These are phyloP conservation scores for Sarcophaga rosellei DNA, from an alignment of 2,888 invertebrate species.

Conservation along the genomic window DNA sequence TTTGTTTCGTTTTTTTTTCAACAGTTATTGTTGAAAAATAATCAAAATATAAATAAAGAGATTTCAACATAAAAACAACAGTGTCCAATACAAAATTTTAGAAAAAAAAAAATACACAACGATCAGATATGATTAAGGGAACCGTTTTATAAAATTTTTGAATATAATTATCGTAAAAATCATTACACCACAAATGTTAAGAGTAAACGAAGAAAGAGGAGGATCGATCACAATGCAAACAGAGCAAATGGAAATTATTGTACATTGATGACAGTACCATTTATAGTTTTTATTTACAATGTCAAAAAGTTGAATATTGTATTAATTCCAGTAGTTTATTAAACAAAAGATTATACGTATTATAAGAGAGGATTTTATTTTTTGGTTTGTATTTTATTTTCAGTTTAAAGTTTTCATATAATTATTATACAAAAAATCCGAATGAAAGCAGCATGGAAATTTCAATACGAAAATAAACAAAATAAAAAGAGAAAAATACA, in stretches of 20 bases:
- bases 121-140: not conserved
- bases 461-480: slow-evolving; percentile 73
- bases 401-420: slow-evolving; percentile 67
- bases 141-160: not conserved
- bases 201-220: not conserved
- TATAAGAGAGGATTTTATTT: slow-evolving; percentile 66
- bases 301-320: slow-evolving; percentile 28
- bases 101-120: not conserved
- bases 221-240: slow-evolving; percentile 14
- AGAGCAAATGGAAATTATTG: slow-evolving; percentile 18
- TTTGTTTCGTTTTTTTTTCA: too few species aligned
- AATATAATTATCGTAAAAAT: slow-evolving; percentile 3
- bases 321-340: slow-evolving; percentile 34
- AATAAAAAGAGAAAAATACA: slow-evolving; percentile 76
- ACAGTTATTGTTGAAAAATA: not conserved
- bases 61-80: not conserved
- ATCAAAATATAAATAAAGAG: slow-evolving; percentile 23
- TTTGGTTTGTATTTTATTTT: slow-evolving; percentile 64
- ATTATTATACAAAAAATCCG: slow-evolving; percentile 78
- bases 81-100: not conserved
- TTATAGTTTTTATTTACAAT: slow-evolving; percentile 61
- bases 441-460: slow-evolving; percentile 82
- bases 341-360: slow-evolving; percentile 40
- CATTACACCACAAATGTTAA: slow-evolving; percentile 7
- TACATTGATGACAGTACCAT: slow-evolving; percentile 52